Evolutionary conservation across 2,113 vertebrate species (phyloP).

Genomic region (Ictalurus punctatus): DNA sequence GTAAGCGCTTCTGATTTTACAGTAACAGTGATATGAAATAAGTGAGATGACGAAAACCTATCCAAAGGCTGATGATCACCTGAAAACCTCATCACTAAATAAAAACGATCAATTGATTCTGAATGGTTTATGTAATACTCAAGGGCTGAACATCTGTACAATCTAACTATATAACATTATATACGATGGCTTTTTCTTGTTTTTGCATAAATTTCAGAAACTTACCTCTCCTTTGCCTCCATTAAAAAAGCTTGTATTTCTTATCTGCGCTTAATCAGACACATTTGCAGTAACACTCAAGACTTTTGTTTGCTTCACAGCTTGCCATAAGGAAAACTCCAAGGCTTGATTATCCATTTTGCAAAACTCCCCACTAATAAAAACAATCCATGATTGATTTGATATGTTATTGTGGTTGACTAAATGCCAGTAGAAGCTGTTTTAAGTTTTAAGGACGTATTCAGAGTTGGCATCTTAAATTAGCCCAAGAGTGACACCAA

Average conservation of each 20-base stretch:
- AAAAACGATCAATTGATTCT: background rate
- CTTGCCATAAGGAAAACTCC: conserved; percentile 45
- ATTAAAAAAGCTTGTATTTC: conserved; percentile 20
- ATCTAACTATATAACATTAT: background rate
- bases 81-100: background rate
- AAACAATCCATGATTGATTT: conserved; percentile 67
- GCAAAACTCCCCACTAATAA: conserved; percentile 25
- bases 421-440: background rate
- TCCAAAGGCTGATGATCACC: background rate
- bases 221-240: conserved; percentile 17
- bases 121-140: background rate
- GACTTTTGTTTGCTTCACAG: conserved; percentile 38
- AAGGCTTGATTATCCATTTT: conserved; percentile 35
- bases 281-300: conserved; percentile 28
- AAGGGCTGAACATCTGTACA: background rate
- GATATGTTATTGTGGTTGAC: conserved; percentile 55
- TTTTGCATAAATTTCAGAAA: conserved; percentile 24
- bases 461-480: background rate
- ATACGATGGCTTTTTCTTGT: conserved; percentile 11
- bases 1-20: conserved; percentile 74
- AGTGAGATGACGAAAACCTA: background rate
- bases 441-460: background rate
- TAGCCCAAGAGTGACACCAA: background rate
- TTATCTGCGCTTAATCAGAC: conserved; percentile 33
- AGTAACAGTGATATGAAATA: background rate